phyloP scores from a whole-genome alignment of 2,113 vertebrate genomes.

The Gobiocypris rarus region DNA sequence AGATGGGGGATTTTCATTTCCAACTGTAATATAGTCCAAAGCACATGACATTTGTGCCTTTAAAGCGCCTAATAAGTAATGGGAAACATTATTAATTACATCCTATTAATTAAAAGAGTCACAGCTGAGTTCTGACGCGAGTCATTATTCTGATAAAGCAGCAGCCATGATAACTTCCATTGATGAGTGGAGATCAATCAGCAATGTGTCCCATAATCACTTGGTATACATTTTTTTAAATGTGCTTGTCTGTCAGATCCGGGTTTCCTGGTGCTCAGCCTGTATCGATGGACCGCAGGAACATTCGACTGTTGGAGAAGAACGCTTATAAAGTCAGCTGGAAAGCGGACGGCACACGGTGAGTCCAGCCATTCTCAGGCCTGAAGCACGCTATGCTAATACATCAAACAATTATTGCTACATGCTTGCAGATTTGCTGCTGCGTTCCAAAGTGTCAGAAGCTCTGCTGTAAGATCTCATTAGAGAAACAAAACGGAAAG shows the following conservation, averaged over 20 bases:
- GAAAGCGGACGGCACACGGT: constrained; percentile 99
- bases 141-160: background rate
- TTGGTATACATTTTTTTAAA: background rate
- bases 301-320: constrained; percentile 91
- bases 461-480: too few species aligned
- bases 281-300: constrained; percentile 96
- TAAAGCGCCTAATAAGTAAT: background rate
- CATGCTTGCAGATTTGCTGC: too few species aligned
- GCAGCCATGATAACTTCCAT: background rate
- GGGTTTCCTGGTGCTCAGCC: constrained; percentile 98
- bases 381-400: background rate
- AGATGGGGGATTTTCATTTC: background rate
- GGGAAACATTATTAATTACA: background rate
- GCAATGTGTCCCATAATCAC: background rate
- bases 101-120: background rate
- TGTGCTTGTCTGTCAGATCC: constrained; percentile 74
- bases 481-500: background rate
- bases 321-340: constrained; percentile 99
- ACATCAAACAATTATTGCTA: background rate
- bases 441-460: too few species aligned
- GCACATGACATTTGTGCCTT: background rate
- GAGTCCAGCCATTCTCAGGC: constrained; percentile 63
- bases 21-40: background rate
- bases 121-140: background rate
- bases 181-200: background rate